Evolutionary conservation across 2,113 vertebrate species (phyloP), one percentile per base, ranked within the genome.

Genomic region (Arenaria interpres): DNA sequence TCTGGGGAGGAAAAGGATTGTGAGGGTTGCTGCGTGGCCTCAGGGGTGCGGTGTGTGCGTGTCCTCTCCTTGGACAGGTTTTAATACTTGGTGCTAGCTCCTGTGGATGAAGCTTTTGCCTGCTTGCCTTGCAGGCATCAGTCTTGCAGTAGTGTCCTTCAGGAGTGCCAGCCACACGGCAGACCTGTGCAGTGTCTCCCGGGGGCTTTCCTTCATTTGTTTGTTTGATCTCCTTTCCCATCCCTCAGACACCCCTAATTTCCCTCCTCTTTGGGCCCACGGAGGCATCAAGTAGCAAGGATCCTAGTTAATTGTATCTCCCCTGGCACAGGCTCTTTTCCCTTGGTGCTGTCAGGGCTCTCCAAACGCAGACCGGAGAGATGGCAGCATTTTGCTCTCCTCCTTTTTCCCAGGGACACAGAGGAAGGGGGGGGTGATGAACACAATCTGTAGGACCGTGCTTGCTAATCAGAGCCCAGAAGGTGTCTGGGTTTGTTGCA

Each of bases 71-170:
- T 25, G 32, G 75, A 56, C 45, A 13, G 25, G 15, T 77, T 85
- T 43, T 4, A 57, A 18, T 0, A 59, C 25, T 2, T 41, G 37
- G 5, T 15, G 18, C 32, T 46, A 1, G 48, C 59, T 50, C 33
- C 37, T 39, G 17, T 5, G 21, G 32, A 39, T 25, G 41, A 63
- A 11, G 60, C 9, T 67, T 69, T n/a, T 74, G 6, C 35, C 80
- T 35, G 10, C 41, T 43, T 22, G 45, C 43, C 30, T 72, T 41
- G 56, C 30, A 39, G 67, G 19, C 24, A 23, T 33, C 56, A 37
- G 25, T 17, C 56, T 45, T 41, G 25, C 43, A 12, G 76, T 1
- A 2, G 7, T 3, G n/a, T 50, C 77, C 33, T 71, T 78, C 69
- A 71, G 63, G 8, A 57, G 14, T 13, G 46, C 45, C 83, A 51